Conservation (phyloP, 1,140 invertebrate genomes). For the Heliconius melpomene region DNA sequence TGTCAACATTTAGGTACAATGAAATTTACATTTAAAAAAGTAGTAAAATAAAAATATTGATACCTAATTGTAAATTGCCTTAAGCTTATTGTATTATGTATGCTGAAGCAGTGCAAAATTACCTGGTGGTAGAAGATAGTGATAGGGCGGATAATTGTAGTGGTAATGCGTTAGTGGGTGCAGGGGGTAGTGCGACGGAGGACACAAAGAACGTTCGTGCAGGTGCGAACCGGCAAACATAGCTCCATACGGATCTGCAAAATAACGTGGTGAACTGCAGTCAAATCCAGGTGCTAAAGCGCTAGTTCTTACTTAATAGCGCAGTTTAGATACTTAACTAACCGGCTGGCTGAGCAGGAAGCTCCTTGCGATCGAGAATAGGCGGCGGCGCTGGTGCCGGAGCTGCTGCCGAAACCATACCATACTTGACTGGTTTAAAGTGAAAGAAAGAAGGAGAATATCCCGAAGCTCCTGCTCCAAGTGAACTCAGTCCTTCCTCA, state of each 20-base stretch:
- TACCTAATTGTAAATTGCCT: background rate
- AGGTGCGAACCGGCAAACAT: constrained; percentile 71
- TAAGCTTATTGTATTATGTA: background rate
- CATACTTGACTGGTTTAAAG: constrained; percentile 91
- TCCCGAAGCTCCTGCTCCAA: constrained; percentile 89
- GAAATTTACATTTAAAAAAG: too few relatives aligned
- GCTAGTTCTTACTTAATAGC: constrained; percentile 71
- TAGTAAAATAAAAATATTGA: background rate
- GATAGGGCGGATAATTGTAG: constrained; percentile 77
- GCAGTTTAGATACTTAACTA: constrained; percentile 82
- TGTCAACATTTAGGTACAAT: background rate
- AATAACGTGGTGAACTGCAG: constrained; percentile 56
- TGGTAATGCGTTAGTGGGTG: constrained; percentile 78
- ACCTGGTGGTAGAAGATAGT: constrained; percentile 77
- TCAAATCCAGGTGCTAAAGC: constrained; percentile 65
- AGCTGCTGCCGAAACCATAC: constrained; percentile 83
- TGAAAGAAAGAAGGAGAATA: constrained; percentile 95
- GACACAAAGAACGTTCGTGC: constrained; percentile 74
- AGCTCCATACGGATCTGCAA: constrained; percentile 78
- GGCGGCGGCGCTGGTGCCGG: constrained; percentile 57
- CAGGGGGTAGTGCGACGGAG: constrained; percentile 76
- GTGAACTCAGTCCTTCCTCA: constrained; percentile 88
- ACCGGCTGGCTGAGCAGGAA: constrained; percentile 82
- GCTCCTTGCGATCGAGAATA: constrained; percentile 76
- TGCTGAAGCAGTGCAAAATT: constrained; percentile 48